Evolutionary conservation across 2,797 vertebrate genomes (phyloP).

Genomic region (Epinephelus malabaricus): DNA sequence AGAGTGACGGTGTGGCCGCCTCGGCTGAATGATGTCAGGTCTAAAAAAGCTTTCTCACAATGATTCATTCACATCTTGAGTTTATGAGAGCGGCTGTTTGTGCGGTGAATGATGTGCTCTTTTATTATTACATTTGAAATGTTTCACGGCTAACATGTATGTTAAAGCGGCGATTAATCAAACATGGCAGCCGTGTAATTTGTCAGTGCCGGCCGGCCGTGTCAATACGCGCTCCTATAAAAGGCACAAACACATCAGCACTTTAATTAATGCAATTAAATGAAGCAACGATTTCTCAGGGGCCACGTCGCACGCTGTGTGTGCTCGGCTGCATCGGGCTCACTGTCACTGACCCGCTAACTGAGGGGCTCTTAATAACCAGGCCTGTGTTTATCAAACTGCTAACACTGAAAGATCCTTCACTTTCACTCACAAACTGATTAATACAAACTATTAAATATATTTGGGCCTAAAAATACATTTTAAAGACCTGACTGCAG

Average conservation of each 20-base stretch:
- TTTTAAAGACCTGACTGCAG: neutral
- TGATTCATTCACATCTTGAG: conserved; percentile 70
- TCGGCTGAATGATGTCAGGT: conserved; percentile 64
- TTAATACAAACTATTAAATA: neutral
- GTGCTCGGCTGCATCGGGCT: conserved; percentile 8
- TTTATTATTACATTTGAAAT: conserved; percentile 81
- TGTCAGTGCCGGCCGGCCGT: conserved; percentile 63
- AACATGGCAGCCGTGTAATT: conserved; percentile 72
- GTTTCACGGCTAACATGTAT: conserved; percentile 75
- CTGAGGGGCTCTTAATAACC: conserved; percentile 43
- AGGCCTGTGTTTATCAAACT: conserved; percentile 25
- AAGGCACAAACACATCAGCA: conserved; percentile 72
- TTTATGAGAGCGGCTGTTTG: conserved; percentile 74
- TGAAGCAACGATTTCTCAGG: conserved; percentile 63
- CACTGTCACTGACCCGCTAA: conserved; percentile 23
- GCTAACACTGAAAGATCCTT: neutral
- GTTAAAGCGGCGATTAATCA: conserved; percentile 83
- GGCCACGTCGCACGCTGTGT: conserved; percentile 47
- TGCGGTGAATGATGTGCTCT: conserved; percentile 79
- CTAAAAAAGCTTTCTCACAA: conserved; percentile 54
- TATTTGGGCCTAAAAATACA: neutral
- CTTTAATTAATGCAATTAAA: conserved; percentile 76
- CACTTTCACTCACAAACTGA: neutral
- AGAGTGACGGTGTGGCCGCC: conserved; percentile 39
- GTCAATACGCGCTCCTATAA: conserved; percentile 64